Conservation (phyloP, 2,888 invertebrate species). For the Paralinhomoeus sp. region DNA sequence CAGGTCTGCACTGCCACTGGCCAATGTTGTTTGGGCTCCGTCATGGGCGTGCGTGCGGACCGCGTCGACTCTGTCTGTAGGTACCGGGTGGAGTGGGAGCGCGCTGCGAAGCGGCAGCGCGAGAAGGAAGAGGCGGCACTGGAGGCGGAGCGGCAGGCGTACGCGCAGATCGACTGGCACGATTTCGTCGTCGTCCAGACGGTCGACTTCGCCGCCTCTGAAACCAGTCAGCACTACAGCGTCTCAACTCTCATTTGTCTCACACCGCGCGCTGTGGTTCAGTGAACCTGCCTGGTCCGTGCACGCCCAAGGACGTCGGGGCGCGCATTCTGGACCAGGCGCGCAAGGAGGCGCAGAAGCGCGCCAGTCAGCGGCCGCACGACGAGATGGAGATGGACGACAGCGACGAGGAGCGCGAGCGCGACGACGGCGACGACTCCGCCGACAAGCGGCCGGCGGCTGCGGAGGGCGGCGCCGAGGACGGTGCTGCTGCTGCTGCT, state of each 20-base stretch:
- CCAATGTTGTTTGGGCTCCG: neutral
- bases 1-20: too few relatives aligned
- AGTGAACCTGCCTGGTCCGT: slow-evolving; percentile 32
- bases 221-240: slow-evolving; percentile 40
- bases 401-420: slow-evolving; percentile 17
- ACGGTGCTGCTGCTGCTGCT: too few relatives aligned
- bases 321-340: slow-evolving; percentile 32
- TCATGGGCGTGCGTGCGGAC: neutral
- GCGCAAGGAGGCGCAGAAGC: slow-evolving; percentile 18
- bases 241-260: neutral
- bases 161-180: slow-evolving; percentile 98
- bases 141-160: slow-evolving; percentile 63
- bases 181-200: slow-evolving; percentile 99
- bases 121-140: slow-evolving; percentile 79
- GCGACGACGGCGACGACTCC: too few relatives aligned
- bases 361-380: slow-evolving; percentile 11
- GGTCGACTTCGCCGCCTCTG: slow-evolving; percentile 89
- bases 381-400: slow-evolving; percentile 22
- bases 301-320: slow-evolving; percentile 34
- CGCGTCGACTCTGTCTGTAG: neutral
- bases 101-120: slow-evolving; percentile 72
- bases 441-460: too few relatives aligned
- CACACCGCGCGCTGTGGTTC: slow-evolving; percentile 1
- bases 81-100: slow-evolving; percentile 84
- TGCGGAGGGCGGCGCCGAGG: too few relatives aligned